Evolutionary conservation across 2,797 vertebrate genomes (phyloP).

Genomic region (Neomorphus geoffroyi): DNA sequence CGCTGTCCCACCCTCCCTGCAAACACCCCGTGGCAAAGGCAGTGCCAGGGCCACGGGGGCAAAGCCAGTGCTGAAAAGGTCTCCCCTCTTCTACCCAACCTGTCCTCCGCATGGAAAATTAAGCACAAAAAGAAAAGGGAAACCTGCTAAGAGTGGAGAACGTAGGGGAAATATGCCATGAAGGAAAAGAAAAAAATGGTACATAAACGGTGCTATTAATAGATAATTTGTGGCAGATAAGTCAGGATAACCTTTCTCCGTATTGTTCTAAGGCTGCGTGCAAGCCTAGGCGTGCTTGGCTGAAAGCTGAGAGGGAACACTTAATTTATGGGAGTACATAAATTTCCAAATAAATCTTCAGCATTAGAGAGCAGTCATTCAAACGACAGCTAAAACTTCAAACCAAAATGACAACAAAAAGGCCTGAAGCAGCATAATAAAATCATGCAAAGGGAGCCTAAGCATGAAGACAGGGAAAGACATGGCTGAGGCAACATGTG

Average conservation of each 20-base stretch:
- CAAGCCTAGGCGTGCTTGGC: slow-evolving; percentile 65
- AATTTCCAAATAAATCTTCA: slow-evolving; percentile 9
- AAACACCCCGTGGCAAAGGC: slow-evolving; percentile 75
- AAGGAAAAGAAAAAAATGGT: neutral
- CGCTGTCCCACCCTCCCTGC: slow-evolving; percentile 81
- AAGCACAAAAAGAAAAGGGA: neutral
- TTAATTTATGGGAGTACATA: slow-evolving; percentile 22
- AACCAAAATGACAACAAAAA: neutral
- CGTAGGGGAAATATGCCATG: neutral
- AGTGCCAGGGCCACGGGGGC: slow-evolving; percentile 47
- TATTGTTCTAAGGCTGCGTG: slow-evolving; percentile 53
- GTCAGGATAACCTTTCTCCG: slow-evolving; percentile 48
- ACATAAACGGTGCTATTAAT: slow-evolving; percentile 14
- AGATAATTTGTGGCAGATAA: slow-evolving; percentile 42
- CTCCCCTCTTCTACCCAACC: neutral
- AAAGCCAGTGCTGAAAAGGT: neutral
- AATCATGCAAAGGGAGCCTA: neutral
- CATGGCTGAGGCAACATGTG: neutral
- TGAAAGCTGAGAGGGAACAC: slow-evolving; percentile 50
- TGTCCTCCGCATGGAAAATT: neutral
- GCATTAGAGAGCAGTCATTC: neutral
- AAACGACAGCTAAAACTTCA: neutral
- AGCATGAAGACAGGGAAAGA: rapidly evolving
- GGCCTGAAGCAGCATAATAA: neutral
- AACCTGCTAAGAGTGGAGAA: neutral